phyloP scores from a whole-genome alignment of 2,797 vertebrate genomes.

The Karalla daura region DNA sequence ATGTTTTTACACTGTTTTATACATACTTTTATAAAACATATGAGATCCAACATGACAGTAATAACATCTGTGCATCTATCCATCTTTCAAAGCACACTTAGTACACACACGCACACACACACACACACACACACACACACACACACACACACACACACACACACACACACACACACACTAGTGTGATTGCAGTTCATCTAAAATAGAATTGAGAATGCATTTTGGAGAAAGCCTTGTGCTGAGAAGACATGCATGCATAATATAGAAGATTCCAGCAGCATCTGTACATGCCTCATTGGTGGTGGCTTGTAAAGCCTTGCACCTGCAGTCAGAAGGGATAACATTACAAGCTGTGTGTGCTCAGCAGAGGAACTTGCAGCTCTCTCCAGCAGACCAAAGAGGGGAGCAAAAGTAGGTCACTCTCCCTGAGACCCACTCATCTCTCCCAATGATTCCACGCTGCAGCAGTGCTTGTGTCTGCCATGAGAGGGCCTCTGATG shows the following conservation, averaged over 20 bases:
- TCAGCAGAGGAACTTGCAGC: constrained; percentile 47
- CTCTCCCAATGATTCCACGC: constrained; percentile 53
- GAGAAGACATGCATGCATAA: constrained; percentile 48
- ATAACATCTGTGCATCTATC: too few species aligned
- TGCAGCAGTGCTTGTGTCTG: constrained; percentile 63
- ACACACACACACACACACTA: background rate
- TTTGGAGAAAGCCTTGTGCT: constrained; percentile 34
- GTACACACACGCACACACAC: too few species aligned
- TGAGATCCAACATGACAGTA: too few species aligned
- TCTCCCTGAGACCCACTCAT: constrained; percentile 73
- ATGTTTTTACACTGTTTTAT: too few species aligned
- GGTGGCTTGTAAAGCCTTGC: constrained; percentile 44
- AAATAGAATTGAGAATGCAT: constrained; percentile 24
- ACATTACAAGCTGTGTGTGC: constrained; percentile 58
- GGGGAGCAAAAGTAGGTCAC: constrained; percentile 84
- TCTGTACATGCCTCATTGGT: constrained; percentile 38
- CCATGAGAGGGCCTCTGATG: constrained; percentile 50
- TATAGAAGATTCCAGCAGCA: constrained; percentile 30
- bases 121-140: too few species aligned
- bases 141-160: background rate
- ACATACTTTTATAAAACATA: too few species aligned
- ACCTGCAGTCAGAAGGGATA: constrained; percentile 71
- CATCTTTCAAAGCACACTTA: too few species aligned
- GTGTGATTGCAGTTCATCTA: constrained; percentile 10
- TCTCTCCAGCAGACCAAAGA: constrained; percentile 57